phyloP scores from a whole-genome alignment of 2,113 vertebrate genomes.

The Hemichromis elongatus region DNA sequence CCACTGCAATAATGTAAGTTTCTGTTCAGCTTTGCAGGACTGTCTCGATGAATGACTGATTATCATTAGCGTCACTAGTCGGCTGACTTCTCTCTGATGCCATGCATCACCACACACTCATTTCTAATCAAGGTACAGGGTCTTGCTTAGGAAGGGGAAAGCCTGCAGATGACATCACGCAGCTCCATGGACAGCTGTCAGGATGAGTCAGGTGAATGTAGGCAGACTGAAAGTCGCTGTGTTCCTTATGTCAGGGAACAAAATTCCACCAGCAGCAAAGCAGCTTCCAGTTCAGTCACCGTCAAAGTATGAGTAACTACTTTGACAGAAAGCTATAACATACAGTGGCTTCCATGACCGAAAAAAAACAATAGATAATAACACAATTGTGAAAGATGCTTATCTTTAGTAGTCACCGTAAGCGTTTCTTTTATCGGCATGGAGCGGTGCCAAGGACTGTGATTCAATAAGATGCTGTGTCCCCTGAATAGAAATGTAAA shows the following conservation, averaged over 20 bases:
- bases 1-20: background rate
- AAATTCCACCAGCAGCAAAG: slow-evolving; percentile 32
- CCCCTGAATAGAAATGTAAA: background rate
- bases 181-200: slow-evolving; percentile 52
- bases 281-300: slow-evolving; percentile 34
- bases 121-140: slow-evolving; percentile 38
- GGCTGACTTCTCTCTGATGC: slow-evolving; percentile 17
- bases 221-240: slow-evolving; percentile 49
- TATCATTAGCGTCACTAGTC: slow-evolving; percentile 23
- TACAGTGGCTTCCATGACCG: slow-evolving; percentile 6
- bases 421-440: background rate
- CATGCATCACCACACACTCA: slow-evolving; percentile 14
- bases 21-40: slow-evolving; percentile 20
- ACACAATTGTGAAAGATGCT: background rate
- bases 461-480: background rate
- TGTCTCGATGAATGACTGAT: slow-evolving; percentile 14
- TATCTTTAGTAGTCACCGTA: slow-evolving; percentile 3
- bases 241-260: slow-evolving; percentile 52
- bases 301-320: slow-evolving; percentile 45
- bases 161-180: slow-evolving; percentile 54
- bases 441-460: background rate
- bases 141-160: slow-evolving; percentile 4
- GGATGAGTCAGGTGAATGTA: slow-evolving; percentile 65
- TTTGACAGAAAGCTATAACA: slow-evolving; percentile 11
- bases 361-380: slow-evolving; percentile 31